Conservation (phyloP, 2,888 invertebrate species). For the Drosophila helvetica region DNA sequence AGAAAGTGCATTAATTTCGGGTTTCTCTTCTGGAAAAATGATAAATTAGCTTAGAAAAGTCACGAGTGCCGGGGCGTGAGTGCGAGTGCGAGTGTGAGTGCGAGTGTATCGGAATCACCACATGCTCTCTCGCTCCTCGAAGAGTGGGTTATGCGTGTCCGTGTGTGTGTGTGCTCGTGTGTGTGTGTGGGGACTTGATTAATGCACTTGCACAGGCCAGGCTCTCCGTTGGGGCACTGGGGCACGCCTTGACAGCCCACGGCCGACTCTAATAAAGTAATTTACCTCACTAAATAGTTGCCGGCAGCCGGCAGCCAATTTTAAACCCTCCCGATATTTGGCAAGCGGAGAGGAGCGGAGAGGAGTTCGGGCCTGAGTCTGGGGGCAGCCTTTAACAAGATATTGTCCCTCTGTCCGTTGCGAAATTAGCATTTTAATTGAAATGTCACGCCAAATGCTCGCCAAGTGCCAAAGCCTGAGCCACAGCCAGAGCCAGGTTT, state of each 20-base stretch:
- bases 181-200: slow-evolving; percentile 71
- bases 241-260: slow-evolving; percentile 47
- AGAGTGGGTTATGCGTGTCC: slow-evolving; percentile 47
- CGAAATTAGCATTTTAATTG: slow-evolving; percentile 81
- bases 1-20: slow-evolving; percentile 55
- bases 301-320: slow-evolving; percentile 69
- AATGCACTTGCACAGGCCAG: slow-evolving; percentile 66
- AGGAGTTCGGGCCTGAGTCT: background rate
- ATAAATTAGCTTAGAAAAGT: slow-evolving; percentile 77
- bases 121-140: slow-evolving; percentile 15
- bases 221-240: slow-evolving; percentile 9
- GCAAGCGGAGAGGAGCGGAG: slow-evolving; percentile 15
- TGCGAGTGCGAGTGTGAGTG: slow-evolving; percentile 61
- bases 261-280: slow-evolving; percentile 72
- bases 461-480: slow-evolving; percentile 60
- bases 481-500: slow-evolving; percentile 7
- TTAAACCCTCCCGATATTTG: slow-evolving; percentile 41
- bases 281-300: slow-evolving; percentile 76
- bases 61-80: slow-evolving; percentile 76
- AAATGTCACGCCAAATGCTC: slow-evolving; percentile 71
- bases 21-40: slow-evolving; percentile 53
- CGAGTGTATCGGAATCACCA: slow-evolving; percentile 34
- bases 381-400: slow-evolving; percentile 57
- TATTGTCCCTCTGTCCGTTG: slow-evolving; percentile 38
- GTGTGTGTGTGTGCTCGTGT: slow-evolving; percentile 44